These are phyloP conservation scores for Paelopatides confundens DNA, from an alignment of 53 echinoderm and acorn worm species.

Conservation along the genomic window DNA sequence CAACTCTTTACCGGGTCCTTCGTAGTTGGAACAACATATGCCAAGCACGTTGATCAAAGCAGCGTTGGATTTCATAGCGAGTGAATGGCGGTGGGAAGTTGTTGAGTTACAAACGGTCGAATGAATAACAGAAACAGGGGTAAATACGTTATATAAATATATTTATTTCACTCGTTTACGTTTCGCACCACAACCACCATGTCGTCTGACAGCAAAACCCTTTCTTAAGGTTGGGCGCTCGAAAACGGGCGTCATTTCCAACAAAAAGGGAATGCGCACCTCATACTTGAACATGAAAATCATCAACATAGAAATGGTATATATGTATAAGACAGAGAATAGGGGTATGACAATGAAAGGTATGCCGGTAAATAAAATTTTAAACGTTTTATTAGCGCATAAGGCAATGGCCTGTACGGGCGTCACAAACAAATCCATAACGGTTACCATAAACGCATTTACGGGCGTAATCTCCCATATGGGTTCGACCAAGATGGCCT, in stretches of 20 bases:
- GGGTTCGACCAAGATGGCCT: not conserved
- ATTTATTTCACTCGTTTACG: too few species aligned
- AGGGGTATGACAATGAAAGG: not conserved
- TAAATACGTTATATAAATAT: too few species aligned
- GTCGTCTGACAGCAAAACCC: not conserved
- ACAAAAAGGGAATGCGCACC: not conserved
- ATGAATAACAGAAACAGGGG: too few species aligned
- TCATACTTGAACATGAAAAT: not conserved
- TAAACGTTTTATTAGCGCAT: not conserved
- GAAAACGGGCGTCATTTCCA: not conserved
- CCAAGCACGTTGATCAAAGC: too few species aligned
- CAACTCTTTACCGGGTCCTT: not conserved
- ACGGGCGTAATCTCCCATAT: not conserved
- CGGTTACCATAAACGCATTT: not conserved
- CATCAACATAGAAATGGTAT: not conserved
- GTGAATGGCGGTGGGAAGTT: too few species aligned
- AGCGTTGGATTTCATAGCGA: too few species aligned
- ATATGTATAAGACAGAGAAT: not conserved
- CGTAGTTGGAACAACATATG: too few species aligned
- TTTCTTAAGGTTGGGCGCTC: not conserved
- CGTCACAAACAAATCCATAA: not conserved
- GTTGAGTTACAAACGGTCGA: too few species aligned
- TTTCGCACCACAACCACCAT: too few species aligned
- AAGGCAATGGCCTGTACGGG: not conserved
- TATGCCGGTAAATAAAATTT: not conserved